Evolutionary conservation across 2,797 vertebrate genomes (phyloP).

Genomic region (Neomorphus geoffroyi): DNA sequence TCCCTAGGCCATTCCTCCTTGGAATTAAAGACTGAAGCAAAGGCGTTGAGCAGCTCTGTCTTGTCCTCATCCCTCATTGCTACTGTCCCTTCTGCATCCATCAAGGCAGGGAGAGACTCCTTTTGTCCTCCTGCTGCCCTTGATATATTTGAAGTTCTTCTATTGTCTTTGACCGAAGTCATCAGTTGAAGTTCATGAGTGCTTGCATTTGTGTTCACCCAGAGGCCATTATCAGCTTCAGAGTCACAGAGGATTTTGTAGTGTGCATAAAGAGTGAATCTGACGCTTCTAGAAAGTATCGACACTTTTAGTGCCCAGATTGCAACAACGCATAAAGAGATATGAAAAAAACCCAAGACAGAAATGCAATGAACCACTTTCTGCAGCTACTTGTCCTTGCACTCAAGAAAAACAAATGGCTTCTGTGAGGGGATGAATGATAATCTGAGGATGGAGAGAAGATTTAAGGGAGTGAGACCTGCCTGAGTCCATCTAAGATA

Average conservation of each 20-base stretch:
- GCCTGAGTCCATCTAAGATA: not conserved
- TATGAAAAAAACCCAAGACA: not conserved
- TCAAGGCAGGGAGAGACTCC: too few species aligned
- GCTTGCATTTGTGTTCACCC: not conserved
- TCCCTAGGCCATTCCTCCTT: too few species aligned
- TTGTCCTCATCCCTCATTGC: too few species aligned
- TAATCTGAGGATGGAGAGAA: not conserved
- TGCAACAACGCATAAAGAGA: not conserved
- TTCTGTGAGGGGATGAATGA: not conserved
- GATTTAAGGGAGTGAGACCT: not conserved
- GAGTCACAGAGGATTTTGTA: not conserved
- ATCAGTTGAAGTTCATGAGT: not conserved
- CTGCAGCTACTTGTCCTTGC: not conserved
- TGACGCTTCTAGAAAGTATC: not conserved
- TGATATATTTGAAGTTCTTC: too few species aligned
- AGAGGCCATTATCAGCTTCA: not conserved
- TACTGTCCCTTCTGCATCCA: too few species aligned
- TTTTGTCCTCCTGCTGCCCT: too few species aligned
- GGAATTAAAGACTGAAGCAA: too few species aligned
- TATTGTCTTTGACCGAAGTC: too few species aligned
- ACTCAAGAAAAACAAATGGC: not conserved
- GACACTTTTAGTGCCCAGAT: not conserved
- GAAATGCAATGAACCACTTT: not conserved
- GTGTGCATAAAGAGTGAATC: not conserved
- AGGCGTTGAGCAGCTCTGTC: too few species aligned